phyloP scores from a whole-genome alignment of 2,888 invertebrate species.

The Furcula furcula region DNA sequence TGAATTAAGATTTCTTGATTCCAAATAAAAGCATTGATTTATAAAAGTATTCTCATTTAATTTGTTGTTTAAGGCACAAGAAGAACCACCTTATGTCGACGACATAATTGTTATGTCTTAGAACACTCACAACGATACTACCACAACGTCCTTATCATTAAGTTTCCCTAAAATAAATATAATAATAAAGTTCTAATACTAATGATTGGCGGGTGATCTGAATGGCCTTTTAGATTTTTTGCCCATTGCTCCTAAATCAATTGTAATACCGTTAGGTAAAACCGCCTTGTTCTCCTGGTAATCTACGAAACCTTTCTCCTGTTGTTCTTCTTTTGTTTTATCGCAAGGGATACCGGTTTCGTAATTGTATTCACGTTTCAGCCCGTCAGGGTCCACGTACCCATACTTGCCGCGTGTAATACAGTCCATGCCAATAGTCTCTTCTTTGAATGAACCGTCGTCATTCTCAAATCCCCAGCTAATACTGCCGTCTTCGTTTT shows the following conservation, averaged over 20 bases:
- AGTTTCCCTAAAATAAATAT: slow-evolving; percentile 70
- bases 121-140: slow-evolving; percentile 60
- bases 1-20: too few relatives aligned
- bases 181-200: slow-evolving; percentile 41
- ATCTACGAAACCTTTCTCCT: slow-evolving; percentile 85
- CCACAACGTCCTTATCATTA: slow-evolving; percentile 52
- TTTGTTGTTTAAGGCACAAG: slow-evolving; percentile 40
- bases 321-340: slow-evolving; percentile 76
- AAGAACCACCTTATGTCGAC: slow-evolving; percentile 37
- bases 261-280: slow-evolving; percentile 86
- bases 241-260: slow-evolving; percentile 86
- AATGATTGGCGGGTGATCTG: slow-evolving; percentile 74
- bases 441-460: slow-evolving; percentile 93
- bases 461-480: slow-evolving; percentile 95
- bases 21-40: background rate
- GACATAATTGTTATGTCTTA: slow-evolving; percentile 39
- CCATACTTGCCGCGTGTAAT: slow-evolving; percentile 91
- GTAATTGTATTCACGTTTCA: slow-evolving; percentile 90
- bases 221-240: slow-evolving; percentile 87
- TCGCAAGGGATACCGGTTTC: slow-evolving; percentile 90
- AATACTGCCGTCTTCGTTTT: slow-evolving; percentile 90
- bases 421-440: slow-evolving; percentile 89
- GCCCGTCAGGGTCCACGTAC: slow-evolving; percentile 91
- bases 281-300: slow-evolving; percentile 88
- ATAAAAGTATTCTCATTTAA: slow-evolving; percentile 37